These are phyloP conservation scores for Mythimna pallens DNA, from an alignment of 2,888 invertebrate species.

Conservation along the genomic window DNA sequence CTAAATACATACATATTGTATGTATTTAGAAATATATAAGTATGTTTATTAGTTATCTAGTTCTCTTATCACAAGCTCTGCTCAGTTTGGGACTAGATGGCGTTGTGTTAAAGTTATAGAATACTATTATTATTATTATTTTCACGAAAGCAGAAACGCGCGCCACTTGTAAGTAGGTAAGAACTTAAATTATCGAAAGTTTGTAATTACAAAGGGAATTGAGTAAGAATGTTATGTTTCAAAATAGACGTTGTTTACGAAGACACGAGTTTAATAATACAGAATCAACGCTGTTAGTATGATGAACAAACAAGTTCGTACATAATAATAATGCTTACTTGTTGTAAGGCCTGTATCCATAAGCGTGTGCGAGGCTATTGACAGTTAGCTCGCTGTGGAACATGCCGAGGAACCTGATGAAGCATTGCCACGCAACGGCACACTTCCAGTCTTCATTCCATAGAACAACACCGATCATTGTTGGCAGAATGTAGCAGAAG, in stretches of 20 bases:
- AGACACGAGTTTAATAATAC: slow-evolving; percentile 26
- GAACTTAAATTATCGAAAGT: slow-evolving; percentile 20
- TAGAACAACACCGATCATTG: slow-evolving; percentile 92
- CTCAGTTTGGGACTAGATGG: too few species aligned
- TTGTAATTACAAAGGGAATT: slow-evolving; percentile 37
- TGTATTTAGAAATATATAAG: too few species aligned
- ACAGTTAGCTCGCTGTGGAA: slow-evolving; percentile 97
- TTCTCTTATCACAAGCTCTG: too few species aligned
- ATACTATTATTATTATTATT: too few species aligned
- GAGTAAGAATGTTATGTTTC: slow-evolving; percentile 28
- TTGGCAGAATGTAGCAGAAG: slow-evolving; percentile 94
- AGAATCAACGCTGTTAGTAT: slow-evolving; percentile 23
- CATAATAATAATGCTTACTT: slow-evolving; percentile 75
- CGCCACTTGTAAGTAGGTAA: background rate
- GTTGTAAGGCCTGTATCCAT: slow-evolving; percentile 90
- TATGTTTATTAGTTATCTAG: too few species aligned
- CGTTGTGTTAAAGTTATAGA: too few species aligned
- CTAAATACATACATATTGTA: too few species aligned
- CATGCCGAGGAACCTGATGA: slow-evolving; percentile 94
- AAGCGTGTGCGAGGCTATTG: slow-evolving; percentile 96
- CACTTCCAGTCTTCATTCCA: slow-evolving; percentile 94
- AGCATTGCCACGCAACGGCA: slow-evolving; percentile 93
- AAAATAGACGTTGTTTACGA: slow-evolving; percentile 32
- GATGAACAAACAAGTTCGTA: slow-evolving; percentile 17
- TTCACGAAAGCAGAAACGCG: background rate